Percentiles rank a stretch among this genome's conserved stretches.
These are phyloP conservation scores for Crotalus horridus DNA, from an alignment of 2,113 vertebrate species.

Conservation along the genomic window DNA sequence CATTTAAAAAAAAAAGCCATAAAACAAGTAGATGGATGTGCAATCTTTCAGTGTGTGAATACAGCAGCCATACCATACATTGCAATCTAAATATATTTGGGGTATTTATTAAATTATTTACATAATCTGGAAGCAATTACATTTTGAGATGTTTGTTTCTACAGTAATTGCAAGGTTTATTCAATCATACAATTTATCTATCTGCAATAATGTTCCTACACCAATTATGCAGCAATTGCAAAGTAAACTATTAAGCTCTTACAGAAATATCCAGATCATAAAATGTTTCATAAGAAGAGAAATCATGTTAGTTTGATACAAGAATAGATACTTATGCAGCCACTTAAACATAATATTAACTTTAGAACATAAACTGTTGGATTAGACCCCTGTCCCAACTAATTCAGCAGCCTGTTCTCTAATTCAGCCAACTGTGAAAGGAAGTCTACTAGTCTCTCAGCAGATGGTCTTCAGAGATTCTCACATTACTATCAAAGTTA, in stretches of 20 bases:
- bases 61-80: too few relatives aligned
- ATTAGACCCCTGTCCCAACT: not conserved
- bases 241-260: not conserved
- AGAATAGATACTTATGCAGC: not conserved
- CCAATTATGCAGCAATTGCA: not conserved
- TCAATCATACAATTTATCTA: not conserved
- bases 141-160: not conserved
- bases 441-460: not conserved
- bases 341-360: not conserved
- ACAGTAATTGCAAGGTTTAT: not conserved
- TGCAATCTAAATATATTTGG: not conserved
- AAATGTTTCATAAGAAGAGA: not conserved
- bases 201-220: not conserved
- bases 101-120: not conserved
- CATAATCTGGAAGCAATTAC: not conserved
- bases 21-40: not conserved
- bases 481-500: not conserved
- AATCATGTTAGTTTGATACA: not conserved
- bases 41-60: not conserved
- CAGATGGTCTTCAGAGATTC: not conserved
- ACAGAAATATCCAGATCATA: not conserved
- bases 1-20: not conserved
- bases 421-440: not conserved
- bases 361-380: not conserved
- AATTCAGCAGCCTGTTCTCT: not conserved